These are phyloP conservation scores for Bradynema listronoti DNA, from an alignment of 1,140 invertebrate genomes.

Conservation along the genomic window DNA sequence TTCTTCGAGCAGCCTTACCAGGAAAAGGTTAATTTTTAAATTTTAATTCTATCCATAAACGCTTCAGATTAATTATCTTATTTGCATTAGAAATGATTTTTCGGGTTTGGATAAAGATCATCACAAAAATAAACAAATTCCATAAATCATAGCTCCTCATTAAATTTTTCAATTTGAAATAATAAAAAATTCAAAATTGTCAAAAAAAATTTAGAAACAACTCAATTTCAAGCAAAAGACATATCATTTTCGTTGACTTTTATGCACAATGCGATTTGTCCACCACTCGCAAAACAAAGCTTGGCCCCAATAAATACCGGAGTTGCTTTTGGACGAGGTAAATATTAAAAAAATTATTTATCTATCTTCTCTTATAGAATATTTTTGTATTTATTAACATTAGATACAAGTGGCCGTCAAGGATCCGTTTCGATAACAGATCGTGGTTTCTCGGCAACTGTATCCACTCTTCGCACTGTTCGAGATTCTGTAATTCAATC, in stretches of 20 bases:
- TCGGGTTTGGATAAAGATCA: too few species aligned
- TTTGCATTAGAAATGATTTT: too few species aligned
- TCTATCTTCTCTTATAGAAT: too few species aligned
- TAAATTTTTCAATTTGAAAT: too few species aligned
- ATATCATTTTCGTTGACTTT: constrained; percentile 82
- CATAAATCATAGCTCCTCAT: too few species aligned
- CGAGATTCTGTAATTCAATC: constrained; percentile 54
- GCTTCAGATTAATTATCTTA: constrained; percentile 15
- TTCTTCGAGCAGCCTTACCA: constrained; percentile 80
- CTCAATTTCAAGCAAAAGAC: constrained; percentile 77
- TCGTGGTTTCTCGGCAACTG: constrained; percentile 55
- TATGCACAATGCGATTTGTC: constrained; percentile 78
- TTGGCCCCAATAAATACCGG: constrained; percentile 47
- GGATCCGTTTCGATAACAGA: constrained; percentile 57
- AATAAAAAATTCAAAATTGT: too few species aligned
- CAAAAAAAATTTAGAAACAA: too few species aligned
- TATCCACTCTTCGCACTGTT: constrained; percentile 53
- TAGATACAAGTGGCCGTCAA: constrained; percentile 44
- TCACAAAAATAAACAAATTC: too few species aligned
- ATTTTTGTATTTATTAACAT: constrained; percentile 7
- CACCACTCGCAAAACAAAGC: constrained; percentile 59
- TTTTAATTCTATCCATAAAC: background rate
- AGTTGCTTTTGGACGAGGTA: too few species aligned
- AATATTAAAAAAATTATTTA: too few species aligned
- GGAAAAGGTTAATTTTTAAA: constrained; percentile 69